phyloP scores from a whole-genome alignment of 1,140 invertebrate species.

The Heterodera schachtii region DNA sequence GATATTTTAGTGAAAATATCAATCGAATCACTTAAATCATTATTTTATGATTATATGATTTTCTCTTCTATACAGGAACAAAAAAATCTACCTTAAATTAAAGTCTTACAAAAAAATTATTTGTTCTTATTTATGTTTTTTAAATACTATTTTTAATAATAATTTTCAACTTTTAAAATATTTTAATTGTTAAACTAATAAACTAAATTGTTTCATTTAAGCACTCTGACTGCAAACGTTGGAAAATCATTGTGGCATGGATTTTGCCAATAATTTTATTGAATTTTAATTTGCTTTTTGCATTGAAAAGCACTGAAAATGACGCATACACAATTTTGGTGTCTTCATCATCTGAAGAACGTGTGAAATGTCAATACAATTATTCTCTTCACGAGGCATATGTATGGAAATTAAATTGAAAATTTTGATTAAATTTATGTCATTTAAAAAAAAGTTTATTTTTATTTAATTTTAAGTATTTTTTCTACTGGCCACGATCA shows the following conservation, averaged over 20 bases:
- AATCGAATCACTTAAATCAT: no score
- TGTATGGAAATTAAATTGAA: neutral
- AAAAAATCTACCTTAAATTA: no score
- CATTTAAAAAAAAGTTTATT: neutral
- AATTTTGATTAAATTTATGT: no score
- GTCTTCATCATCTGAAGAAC: neutral
- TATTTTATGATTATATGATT: no score
- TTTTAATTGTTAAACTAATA: no score
- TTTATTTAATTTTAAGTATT: neutral
- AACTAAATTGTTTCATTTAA: neutral
- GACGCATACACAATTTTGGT: neutral
- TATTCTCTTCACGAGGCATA: neutral
- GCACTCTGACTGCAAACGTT: neutral
- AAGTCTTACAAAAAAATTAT: no score
- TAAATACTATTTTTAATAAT: no score
- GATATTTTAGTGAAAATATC: no score
- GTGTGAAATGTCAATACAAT: neutral
- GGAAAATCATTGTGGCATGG: neutral
- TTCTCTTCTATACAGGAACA: no score
- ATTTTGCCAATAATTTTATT: neutral
- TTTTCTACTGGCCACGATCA: neutral
- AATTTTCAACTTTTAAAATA: no score
- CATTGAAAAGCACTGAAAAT: neutral
- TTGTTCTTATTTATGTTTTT: no score
- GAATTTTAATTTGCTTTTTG: neutral